A percentile compares a stretch with the other conserved stretches of the same genome.
Conservation (phyloP, 2,797 vertebrate species). For the Gymnocypris eckloni region DNA sequence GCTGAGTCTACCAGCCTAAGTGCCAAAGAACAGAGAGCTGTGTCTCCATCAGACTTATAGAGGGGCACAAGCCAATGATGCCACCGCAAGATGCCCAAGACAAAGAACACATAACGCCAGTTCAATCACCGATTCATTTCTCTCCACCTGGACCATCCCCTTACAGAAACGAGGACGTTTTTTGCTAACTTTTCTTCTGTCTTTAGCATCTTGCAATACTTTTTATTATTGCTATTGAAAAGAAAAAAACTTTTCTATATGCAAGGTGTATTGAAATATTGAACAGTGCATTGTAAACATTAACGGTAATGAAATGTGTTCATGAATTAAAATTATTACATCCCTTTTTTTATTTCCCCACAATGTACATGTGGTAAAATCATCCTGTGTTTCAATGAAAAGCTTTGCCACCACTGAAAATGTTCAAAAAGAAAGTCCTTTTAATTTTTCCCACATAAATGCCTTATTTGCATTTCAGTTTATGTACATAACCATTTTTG, state of each 20-base stretch:
- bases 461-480: slow-evolving; percentile 53
- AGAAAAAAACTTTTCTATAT: slow-evolving; percentile 80
- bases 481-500: slow-evolving; percentile 32
- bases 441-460: slow-evolving; percentile 33
- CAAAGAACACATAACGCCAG: slow-evolving; percentile 72
- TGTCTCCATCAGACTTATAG: slow-evolving; percentile 86
- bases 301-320: slow-evolving; percentile 41
- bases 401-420: slow-evolving; percentile 13
- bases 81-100: slow-evolving; percentile 86
- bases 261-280: slow-evolving; percentile 80
- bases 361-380: not conserved
- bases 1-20: slow-evolving; percentile 97
- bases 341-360: not conserved
- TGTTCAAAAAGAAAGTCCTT: not conserved
- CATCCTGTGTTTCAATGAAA: not conserved
- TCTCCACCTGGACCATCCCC: slow-evolving; percentile 72
- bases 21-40: slow-evolving; percentile 73
- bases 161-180: slow-evolving; percentile 80
- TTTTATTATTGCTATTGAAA: slow-evolving; percentile 91
- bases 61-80: slow-evolving; percentile 81
- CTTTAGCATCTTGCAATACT: slow-evolving; percentile 95
- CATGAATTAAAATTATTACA: slow-evolving; percentile 8
- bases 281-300: slow-evolving; percentile 50
- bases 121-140: slow-evolving; percentile 28
- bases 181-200: slow-evolving; percentile 84